Evolutionary conservation across 2,113 vertebrate genomes (phyloP).

Genomic region (Macrotus californicus): DNA sequence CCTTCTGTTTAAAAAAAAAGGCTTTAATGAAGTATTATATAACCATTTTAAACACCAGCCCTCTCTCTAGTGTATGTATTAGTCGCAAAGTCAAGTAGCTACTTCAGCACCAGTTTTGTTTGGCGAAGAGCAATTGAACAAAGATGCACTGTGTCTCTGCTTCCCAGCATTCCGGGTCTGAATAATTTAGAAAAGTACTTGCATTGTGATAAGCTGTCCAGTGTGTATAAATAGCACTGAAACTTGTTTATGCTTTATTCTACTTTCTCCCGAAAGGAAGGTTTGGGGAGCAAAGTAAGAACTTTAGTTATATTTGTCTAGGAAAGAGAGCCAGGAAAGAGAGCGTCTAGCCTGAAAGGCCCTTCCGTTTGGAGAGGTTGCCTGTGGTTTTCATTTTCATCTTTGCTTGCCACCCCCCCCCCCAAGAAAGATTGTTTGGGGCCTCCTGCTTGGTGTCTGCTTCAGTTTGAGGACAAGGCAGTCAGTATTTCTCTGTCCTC

Average conservation of each 20-base stretch:
- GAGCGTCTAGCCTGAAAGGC: not conserved
- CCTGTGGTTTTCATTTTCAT: not conserved
- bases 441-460: not conserved
- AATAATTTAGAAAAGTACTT: conserved; percentile 48
- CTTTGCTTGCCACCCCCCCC: not conserved
- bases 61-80: not conserved
- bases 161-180: conserved; percentile 13
- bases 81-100: conserved; percentile 45
- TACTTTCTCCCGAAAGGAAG: not conserved
- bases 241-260: not conserved
- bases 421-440: not conserved
- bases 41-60: not conserved
- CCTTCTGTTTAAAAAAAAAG: not conserved
- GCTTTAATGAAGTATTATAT: conserved; percentile 22
- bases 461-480: not conserved
- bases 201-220: not conserved
- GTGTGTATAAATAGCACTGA: conserved; percentile 4
- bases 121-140: conserved; percentile 39
- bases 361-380: not conserved
- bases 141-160: conserved; percentile 46
- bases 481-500: not conserved
- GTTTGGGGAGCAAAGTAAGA: conserved; percentile 25
- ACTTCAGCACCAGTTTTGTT: conserved; percentile 37
- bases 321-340: not conserved
- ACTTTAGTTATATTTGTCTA: conserved; percentile 18